Base-by-base conservation (phyloP, 2,888 invertebrate genomes). In the Quadroppia sp. region DNA sequence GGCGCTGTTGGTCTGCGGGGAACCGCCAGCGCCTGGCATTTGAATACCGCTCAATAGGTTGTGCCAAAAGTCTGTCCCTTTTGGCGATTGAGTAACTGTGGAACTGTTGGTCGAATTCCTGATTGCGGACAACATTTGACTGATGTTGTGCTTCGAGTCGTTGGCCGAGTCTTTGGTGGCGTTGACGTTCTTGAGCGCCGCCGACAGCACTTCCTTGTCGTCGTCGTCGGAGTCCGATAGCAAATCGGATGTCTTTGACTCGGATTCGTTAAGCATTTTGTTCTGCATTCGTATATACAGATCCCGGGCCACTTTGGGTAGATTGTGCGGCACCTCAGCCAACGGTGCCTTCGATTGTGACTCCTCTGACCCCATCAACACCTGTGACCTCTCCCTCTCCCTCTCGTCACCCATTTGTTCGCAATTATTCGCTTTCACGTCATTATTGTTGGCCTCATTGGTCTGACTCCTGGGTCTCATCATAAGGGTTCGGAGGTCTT, bases 201-300 rank as follows among this genome's bases (percentile, higher is more conserved):
- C 78, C 20, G 78, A 30, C 32, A 61, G 77, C 36, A 78, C 45
- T 2, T 77, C 77, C 23, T 77, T 73, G 76, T 78, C 78, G 28
- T 74, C 77, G 23, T 77, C 78, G 20, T 79, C 80, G 79, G 88
- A 89, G 78, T 89, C 90, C 3, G 61, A 61, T 9, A 23, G 23
- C 20, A 20, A 56, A 2, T 45, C 45, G 17, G 3, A 11, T 3
- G 56, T 2, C 23, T 56, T 56, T 4, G 32, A 11, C 15, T 61
- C 61, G 32, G 61, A 61, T 17, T 61, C 61, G 30, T 28, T 61
- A 6, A 32, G 30, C 30, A 61, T 4, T 30, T 61, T 61, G 25
- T 61, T 61, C n/a, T 61, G 28, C 61, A 61, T 61, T 32, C 20
- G 11, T n/a, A 61, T 28, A 30, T 61, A 61, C 32, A 61, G 25